phyloP scores from a whole-genome alignment of 2,888 invertebrate species.

The Ormyrus labotus region DNA sequence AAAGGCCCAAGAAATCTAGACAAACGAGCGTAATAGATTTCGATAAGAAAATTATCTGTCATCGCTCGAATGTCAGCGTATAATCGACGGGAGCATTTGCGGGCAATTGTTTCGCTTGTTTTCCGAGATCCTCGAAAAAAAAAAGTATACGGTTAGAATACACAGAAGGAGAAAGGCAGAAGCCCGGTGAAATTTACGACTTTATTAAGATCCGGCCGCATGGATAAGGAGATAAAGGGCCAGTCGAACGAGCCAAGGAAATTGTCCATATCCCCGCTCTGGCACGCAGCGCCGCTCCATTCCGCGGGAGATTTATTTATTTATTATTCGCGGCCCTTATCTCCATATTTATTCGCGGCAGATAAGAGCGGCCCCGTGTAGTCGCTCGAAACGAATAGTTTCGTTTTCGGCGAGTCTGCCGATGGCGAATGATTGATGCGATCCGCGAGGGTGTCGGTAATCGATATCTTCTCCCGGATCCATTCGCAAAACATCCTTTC shows the following conservation, averaged over 20 bases:
- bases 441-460: constrained; percentile 43
- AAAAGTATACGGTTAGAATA: neutral
- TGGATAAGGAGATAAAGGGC: constrained; percentile 49
- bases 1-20: too few relatives aligned
- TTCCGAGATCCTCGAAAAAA: constrained; percentile 1
- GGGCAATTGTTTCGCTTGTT: constrained; percentile 18
- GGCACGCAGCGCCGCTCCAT: constrained; percentile 6
- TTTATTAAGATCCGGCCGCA: constrained; percentile 49
- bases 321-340: constrained; percentile 53
- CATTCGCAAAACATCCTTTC: constrained; percentile 47
- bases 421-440: constrained; percentile 58
- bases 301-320: constrained; percentile 54
- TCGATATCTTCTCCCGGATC: constrained; percentile 52
- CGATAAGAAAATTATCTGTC: neutral
- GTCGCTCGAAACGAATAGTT: neutral
- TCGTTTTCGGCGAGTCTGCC: constrained; percentile 16
- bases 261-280: constrained; percentile 42
- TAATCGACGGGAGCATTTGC: constrained; percentile 30
- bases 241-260: constrained; percentile 43
- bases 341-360: constrained; percentile 54
- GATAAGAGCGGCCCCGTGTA: constrained; percentile 44
- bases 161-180: neutral
- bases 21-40: neutral
- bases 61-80: constrained; percentile 7
- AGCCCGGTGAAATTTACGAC: constrained; percentile 49